Percentiles rank a stretch among this genome's conserved stretches.
These are phyloP conservation scores for Glareola pratincola DNA, from an alignment of 2,113 vertebrate genomes.

Conservation along the genomic window DNA sequence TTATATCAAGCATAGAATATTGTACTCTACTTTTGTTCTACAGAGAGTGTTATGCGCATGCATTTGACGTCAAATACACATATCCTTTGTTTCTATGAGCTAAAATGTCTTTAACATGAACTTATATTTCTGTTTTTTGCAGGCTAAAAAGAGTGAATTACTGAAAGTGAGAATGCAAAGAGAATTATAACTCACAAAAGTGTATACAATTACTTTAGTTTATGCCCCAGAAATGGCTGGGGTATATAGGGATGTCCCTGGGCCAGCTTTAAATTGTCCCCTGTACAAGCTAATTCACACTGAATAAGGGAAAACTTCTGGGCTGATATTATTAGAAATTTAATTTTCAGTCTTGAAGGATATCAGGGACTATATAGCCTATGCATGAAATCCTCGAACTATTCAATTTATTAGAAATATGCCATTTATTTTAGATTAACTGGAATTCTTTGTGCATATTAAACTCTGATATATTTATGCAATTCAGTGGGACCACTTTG, in stretches of 20 bases:
- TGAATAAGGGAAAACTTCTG: background rate
- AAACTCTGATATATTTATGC: background rate
- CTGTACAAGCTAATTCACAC: background rate
- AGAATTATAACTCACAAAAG: background rate
- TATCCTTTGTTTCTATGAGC: background rate
- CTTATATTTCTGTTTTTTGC: background rate
- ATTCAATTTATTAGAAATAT: background rate
- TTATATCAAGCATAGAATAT: background rate
- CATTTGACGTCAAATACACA: background rate
- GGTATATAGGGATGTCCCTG: background rate
- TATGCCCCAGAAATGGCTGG: background rate
- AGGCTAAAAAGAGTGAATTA: background rate
- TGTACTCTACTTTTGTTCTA: background rate
- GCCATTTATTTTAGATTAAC: background rate
- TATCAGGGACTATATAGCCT: background rate
- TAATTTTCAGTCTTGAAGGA: background rate
- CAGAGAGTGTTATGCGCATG: background rate
- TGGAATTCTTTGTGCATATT: background rate
- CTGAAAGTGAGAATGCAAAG: background rate
- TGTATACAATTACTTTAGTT: background rate
- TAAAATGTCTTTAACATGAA: background rate
- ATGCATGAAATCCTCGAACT: background rate
- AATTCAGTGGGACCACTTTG: background rate
- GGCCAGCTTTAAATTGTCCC: background rate
- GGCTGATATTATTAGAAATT: constrained; percentile 5